Evolutionary conservation across 1,140 invertebrate genomes (phyloP).

Genomic region (Helicoverpa zea): DNA sequence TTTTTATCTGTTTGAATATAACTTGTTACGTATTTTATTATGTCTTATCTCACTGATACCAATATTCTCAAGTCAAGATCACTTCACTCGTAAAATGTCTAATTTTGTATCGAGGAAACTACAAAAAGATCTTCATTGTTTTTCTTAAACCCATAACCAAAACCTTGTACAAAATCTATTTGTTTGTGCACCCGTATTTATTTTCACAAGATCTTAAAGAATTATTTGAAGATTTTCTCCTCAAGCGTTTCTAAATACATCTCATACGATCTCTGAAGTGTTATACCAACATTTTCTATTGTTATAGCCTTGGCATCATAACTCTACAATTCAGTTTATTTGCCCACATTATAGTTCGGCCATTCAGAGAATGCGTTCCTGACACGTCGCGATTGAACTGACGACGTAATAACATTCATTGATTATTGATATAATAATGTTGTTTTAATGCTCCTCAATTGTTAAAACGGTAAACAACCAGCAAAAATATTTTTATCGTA

Average conservation of each 20-base stretch:
- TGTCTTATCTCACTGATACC: no score
- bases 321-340: conserved; percentile 17
- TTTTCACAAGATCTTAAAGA: conserved; percentile 18
- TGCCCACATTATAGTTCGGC: no score
- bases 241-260: conserved; percentile 48
- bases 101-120: background rate
- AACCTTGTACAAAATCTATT: conserved; percentile 26
- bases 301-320: conserved; percentile 74
- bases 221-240: conserved; percentile 15
- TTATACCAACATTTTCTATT: conserved; percentile 76
- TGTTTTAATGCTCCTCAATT: no score
- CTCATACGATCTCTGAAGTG: conserved; percentile 67
- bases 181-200: conserved; percentile 31
- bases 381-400: no score
- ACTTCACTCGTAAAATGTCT: background rate
- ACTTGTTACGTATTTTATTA: no score
- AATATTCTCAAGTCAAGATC: no score
- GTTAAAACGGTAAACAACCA: no score
- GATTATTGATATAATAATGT: no score
- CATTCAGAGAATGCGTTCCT: no score
- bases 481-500: no score
- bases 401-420: no score
- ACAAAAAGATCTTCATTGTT: background rate
- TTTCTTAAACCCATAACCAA: conserved; percentile 7
- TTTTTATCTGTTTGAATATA: no score